Evolutionary conservation across 1,140 invertebrate genomes (phyloP).

Genomic region (Amphibalanus amphitrite): DNA sequence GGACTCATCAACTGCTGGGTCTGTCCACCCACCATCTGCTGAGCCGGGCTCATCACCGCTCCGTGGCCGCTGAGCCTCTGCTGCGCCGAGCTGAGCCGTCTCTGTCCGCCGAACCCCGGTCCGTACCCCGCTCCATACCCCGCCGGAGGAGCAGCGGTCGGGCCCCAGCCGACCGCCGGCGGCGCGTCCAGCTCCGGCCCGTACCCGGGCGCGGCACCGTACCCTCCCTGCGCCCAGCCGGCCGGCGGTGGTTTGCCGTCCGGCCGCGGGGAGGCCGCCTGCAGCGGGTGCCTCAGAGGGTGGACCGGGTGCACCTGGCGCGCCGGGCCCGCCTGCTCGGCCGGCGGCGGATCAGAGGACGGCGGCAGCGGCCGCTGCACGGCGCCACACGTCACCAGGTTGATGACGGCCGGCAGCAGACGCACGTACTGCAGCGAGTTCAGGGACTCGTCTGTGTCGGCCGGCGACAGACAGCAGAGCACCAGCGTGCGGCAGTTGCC

Average conservation of each 20-base stretch:
- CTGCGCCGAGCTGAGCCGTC: background rate
- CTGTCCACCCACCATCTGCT: no score
- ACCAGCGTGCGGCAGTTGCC: conserved; percentile 84
- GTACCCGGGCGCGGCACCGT: no score
- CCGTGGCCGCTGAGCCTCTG: background rate
- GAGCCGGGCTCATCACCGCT: no score
- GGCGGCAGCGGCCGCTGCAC: background rate
- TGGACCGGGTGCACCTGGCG: conserved; percentile 1
- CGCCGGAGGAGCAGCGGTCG: background rate
- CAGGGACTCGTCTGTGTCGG: conserved; percentile 72
- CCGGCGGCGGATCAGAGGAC: background rate
- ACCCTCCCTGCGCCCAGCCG: background rate
- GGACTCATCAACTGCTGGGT: no score
- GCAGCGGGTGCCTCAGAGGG: background rate
- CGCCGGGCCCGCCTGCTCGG: background rate
- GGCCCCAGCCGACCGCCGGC: background rate
- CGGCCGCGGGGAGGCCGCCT: background rate
- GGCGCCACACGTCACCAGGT: background rate
- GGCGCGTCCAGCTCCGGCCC: no score
- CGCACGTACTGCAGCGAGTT: conserved; percentile 68
- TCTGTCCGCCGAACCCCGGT: background rate
- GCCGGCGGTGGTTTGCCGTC: background rate
- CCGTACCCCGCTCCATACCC: background rate
- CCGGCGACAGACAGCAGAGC: conserved; percentile 84
- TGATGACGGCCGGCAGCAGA: background rate